These are phyloP conservation scores for Oxyteleia sp. DNA, from an alignment of 2,888 invertebrate genomes.

Conservation along the genomic window DNA sequence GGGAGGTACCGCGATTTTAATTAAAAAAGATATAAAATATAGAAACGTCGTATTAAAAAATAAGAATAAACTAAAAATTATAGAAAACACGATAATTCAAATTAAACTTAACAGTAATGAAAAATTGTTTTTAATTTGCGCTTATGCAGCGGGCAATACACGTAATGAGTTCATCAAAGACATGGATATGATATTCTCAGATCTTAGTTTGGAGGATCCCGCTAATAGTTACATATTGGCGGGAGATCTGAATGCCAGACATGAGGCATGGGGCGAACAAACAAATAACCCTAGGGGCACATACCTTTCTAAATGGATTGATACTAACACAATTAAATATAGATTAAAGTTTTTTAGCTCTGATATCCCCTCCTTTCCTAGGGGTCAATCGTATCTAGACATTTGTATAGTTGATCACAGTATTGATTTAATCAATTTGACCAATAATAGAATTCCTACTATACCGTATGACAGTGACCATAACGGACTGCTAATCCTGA, in stretches of 20 bases:
- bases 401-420: not conserved
- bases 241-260: constrained; percentile 38
- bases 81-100: constrained; percentile 36
- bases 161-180: constrained; percentile 34
- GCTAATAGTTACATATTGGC: constrained; percentile 32
- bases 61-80: constrained; percentile 32
- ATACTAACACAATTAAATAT: not conserved
- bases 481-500: not conserved
- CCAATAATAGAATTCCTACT: not conserved
- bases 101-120: constrained; percentile 31
- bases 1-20: constrained; percentile 67
- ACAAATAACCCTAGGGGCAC: constrained; percentile 8
- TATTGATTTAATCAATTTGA: no score
- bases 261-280: not conserved
- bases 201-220: constrained; percentile 1
- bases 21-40: constrained; percentile 36
- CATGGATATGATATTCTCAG: constrained; percentile 22
- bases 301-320: not conserved
- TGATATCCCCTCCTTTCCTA: not conserved
- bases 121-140: constrained; percentile 27
- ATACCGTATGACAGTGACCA: constrained; percentile 29
- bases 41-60: not conserved
- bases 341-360: not conserved
- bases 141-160: constrained; percentile 33
- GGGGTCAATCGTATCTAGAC: constrained; percentile 1